Evolutionary conservation across 1,140 invertebrate species (phyloP), one percentile per base, ranked within the genome.

Genomic region (Cheumatopsyche charites): DNA sequence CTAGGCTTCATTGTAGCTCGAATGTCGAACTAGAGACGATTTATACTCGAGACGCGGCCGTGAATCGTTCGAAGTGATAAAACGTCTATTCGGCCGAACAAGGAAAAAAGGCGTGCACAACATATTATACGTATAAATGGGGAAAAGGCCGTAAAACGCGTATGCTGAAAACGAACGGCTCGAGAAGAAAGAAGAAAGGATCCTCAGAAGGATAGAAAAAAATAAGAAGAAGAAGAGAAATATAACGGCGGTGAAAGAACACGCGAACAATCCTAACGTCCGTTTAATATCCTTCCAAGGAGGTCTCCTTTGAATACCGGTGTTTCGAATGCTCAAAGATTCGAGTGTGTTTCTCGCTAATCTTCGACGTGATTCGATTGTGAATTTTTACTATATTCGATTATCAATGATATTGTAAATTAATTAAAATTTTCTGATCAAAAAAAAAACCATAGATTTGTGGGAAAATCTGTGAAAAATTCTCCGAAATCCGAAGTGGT

Each of bases 181-280:
- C n/a, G n/a, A n/a, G n/a, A n/a, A n/a, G n/a, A 9, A 36, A 36
- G 29, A 36, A 36, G 29, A 36, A 36, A 36, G 29, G 29, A 4
- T 9, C 29, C 29, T 36, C 29, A 9, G 29, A n/a, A n/a, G n/a
- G n/a, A n/a, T n/a, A n/a, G n/a, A 36, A 36, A 36, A 36, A 9
- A 9, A 36, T 9, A 9, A 36, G 29, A 4, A 9, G 29, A 36
- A 36, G 9, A 36, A 36, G 58, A 62, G 26, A 62, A 36, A 36
- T 36, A 36, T 36, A 36, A 36, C 29, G 29, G 23, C 58, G 25
- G 19, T 26, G 15, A 63, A 43, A 63, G 29, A 36, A 36, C 29
- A 63, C 41, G 62, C 62, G 62, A 63, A 63, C 29, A 63, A 63
- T 43, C 62, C 41, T 63, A 63, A 63, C 62, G 62, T 63, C 29